Base-by-base conservation (phyloP, 2,113 vertebrate genomes). In the Murina feae region DNA sequence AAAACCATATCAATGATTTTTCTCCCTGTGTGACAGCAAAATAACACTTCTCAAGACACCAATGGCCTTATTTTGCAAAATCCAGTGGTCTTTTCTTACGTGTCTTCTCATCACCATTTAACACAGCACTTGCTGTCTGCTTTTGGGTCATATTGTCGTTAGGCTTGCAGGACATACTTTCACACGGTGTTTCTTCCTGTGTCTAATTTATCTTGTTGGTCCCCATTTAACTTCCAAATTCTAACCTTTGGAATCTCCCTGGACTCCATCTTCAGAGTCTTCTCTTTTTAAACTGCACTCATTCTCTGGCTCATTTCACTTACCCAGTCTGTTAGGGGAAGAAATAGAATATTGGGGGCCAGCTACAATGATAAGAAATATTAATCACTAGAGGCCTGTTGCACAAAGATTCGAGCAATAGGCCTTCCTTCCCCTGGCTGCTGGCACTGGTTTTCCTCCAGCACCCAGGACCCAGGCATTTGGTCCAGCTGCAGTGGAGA, bases 161-260 rank as follows among this genome's bases (percentile, higher is more conserved):
- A 76, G 30, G 9, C n/a, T 86, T 68, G 9, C 3, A 32, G 13
- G 5, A 39, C 25, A 39, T 13, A 8, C 9, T 63, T 14, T 25
- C 9, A 23, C 2, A 5, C 68, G 5, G 18, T 17, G 4, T 60
- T 74, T 55, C 16, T 79, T 55, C 65, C 71, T 4, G 23, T 63
- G 11, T 44, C 18, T 30, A 11, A 6, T 74, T 10, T 76, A 4
- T 42, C 35, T 37, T 37, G 1, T 13, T 37, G 7, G 2, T 58
- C 2, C 6, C 9, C 14, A 47, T 1, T 72, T 16, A 75, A 76
- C 42, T 47, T 65, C n/a, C 18, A 51, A 44, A 44, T 7, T 35
- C 35, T 63, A 18, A 39, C 16, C 1, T 14, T 2, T 65, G 2
- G 4, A 76, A 2, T 2, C 30, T 55, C 5, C 0, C 18, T 78